phyloP scores from a whole-genome alignment of 2,888 invertebrate species.

The Chloroclystis v-ata region DNA sequence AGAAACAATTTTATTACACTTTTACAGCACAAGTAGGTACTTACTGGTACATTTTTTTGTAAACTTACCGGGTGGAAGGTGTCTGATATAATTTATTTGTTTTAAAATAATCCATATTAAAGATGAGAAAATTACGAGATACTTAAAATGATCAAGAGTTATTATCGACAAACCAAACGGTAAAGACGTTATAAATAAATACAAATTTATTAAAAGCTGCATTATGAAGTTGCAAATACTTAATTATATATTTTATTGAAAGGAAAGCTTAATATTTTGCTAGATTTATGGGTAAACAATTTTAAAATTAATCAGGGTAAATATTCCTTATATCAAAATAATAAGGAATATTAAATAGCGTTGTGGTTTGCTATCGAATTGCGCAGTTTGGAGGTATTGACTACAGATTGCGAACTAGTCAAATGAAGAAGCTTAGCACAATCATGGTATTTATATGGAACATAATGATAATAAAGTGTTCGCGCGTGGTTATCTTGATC shows the following conservation, averaged over 20 bases:
- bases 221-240: slow-evolving; percentile 5
- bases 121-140: slow-evolving; percentile 7
- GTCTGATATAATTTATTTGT: slow-evolving; percentile 23
- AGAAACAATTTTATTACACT: no score
- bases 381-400: slow-evolving; percentile 12
- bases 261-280: no score
- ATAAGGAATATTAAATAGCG: no score
- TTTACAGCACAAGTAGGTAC: no score
- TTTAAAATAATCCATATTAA: slow-evolving; percentile 19
- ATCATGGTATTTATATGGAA: slow-evolving; percentile 23
- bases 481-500: slow-evolving; percentile 7
- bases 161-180: background rate
- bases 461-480: slow-evolving; percentile 5
- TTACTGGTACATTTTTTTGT: background rate
- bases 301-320: no score
- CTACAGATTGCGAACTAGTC: slow-evolving; percentile 13
- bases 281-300: no score
- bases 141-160: slow-evolving; percentile 11
- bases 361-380: background rate
- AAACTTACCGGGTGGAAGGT: slow-evolving; percentile 36
- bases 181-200: slow-evolving; percentile 1
- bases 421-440: slow-evolving; percentile 4
- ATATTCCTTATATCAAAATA: no score
- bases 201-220: slow-evolving; percentile 5
- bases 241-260: background rate